Base-by-base conservation (phyloP, 1,140 invertebrate species). In the Chelonus insularis region DNA sequence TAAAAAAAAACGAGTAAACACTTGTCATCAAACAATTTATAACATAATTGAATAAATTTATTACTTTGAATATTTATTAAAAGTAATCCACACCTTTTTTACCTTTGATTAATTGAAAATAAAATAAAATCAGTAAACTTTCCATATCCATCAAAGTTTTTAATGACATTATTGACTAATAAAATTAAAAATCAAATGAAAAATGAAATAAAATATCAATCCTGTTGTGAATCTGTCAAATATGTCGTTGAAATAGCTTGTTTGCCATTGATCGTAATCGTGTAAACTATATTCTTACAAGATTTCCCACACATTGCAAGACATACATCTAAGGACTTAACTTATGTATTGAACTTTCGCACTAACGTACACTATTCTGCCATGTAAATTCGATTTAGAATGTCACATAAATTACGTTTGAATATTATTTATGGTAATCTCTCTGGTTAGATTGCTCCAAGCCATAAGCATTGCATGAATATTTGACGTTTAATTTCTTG, bases 381-480 rank as follows among this genome's bases (percentile, higher is more conserved):
- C 29, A 47, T 36, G 57, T 62, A 62, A 66, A 66, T 66, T 66
- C 65, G 61, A 64, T 64, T 63, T 62, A 61, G 59, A 64, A 59
- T 63, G 62, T 64, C 62, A 45, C 55, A 64, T 67, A 67, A 63
- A 67, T 67, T 63, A 54, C 18, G 37, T 4, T 32, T 23, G 56
- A 55, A 57, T 47, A 61, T 64, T 61, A 63, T 67, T 59, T 62
- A 66, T 62, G 52, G 23, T 62, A 51, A 59, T 59, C 48, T 51
- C 21, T 11, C 3, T 11, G 16, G 29, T 20, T 23, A 23, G 43
- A 51, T 52, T 37, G 41, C 55, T 32, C 7, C 11, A 11, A 25
- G 57, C 21, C 14, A 45, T 29, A 29, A 14, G 23, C 16, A 20
- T 57, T 50, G 39, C 57, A 36, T 59, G 45, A 34, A 48, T 52